These are phyloP conservation scores for Lamellibrachia luymesi DNA, from an alignment of 1,140 invertebrate species.

Conservation along the genomic window DNA sequence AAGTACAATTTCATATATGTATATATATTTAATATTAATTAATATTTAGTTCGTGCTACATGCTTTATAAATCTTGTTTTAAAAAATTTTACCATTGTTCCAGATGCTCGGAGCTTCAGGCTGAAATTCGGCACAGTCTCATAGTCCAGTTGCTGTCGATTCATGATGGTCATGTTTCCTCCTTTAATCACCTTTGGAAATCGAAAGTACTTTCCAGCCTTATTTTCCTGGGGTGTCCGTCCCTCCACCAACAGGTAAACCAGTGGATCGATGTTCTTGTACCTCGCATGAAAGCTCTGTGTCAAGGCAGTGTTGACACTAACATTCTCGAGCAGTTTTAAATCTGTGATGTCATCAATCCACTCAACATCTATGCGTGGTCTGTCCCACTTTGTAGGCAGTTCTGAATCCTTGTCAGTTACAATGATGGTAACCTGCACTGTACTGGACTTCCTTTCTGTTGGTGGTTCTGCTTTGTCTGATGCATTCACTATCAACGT, in stretches of 20 bases:
- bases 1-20: too few relatives aligned
- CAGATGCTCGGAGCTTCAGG: conserved; percentile 2
- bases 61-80: too few relatives aligned
- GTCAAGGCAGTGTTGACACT: not conserved
- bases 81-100: not conserved
- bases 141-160: not conserved
- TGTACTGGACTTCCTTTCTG: not conserved
- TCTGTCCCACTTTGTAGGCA: not conserved
- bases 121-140: not conserved
- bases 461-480: not conserved
- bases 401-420: not conserved
- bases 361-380: not conserved
- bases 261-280: not conserved
- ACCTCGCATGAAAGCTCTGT: not conserved
- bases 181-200: not conserved
- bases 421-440: not conserved
- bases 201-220: not conserved
- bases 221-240: not conserved
- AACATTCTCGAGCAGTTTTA: not conserved
- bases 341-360: not conserved
- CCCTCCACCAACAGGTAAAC: not conserved
- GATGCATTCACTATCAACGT: not conserved
- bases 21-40: too few relatives aligned
- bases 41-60: too few relatives aligned
- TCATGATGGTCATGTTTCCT: not conserved